Percentiles rank a stretch among this genome's conserved stretches.
Conservation (phyloP, 2,113 vertebrate genomes). For the Carassius auratus region DNA sequence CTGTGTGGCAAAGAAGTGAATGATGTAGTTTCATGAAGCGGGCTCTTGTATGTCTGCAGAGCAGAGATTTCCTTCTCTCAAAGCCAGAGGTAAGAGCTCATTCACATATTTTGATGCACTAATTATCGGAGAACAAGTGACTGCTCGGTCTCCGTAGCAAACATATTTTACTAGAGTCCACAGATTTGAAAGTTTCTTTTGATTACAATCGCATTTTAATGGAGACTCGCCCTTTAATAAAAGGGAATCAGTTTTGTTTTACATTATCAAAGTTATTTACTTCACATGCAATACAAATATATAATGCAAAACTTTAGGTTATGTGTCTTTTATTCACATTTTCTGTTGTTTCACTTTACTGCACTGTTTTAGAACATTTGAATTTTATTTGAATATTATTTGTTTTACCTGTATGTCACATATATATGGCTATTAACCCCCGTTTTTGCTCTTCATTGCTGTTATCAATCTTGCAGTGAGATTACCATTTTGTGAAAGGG, state of each 20-base stretch:
- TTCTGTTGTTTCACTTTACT: neutral
- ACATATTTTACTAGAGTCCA: neutral
- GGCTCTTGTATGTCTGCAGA: neutral
- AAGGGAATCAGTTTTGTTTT: neutral
- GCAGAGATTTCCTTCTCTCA: neutral
- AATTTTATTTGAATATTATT: neutral
- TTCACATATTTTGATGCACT: slow-evolving; percentile 19
- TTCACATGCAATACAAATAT: neutral
- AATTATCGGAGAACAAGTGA: neutral
- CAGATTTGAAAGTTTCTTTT: slow-evolving; percentile 44
- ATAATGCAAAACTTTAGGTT: neutral
- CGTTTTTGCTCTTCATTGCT: neutral
- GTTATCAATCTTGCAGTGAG: neutral
- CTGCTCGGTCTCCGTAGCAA: neutral
- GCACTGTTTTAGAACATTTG: neutral
- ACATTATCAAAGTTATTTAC: slow-evolving; percentile 9
- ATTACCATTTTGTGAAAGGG: slow-evolving; percentile 3
- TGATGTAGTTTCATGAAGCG: slow-evolving; percentile 8
- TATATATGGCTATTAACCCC: neutral
- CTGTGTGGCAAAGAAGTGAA: slow-evolving; percentile 1
- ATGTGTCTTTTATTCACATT: neutral
- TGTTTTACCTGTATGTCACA: neutral
- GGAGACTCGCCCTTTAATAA: neutral
- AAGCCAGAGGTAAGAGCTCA: slow-evolving; percentile 50
- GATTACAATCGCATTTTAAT: neutral